Percentiles rank a stretch among this genome's conserved stretches.
phyloP scores from a whole-genome alignment of 2,888 invertebrate species.

The Nematopogon swammerdamellus region DNA sequence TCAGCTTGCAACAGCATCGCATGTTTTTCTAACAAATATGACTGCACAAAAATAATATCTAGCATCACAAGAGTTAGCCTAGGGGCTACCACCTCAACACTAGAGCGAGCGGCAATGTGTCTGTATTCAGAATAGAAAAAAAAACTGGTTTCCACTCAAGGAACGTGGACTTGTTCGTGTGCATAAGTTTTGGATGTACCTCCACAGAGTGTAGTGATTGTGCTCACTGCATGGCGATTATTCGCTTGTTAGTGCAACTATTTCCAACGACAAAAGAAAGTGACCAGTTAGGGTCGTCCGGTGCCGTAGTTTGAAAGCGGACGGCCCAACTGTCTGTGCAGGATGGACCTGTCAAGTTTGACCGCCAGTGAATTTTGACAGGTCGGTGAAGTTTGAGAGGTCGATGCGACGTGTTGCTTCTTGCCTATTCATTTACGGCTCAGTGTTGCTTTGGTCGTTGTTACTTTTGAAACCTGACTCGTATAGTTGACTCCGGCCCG shows the following conservation, averaged over 20 bases:
- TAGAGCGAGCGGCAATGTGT: background rate
- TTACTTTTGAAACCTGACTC: background rate
- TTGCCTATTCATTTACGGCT: background rate
- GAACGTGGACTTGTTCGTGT: background rate
- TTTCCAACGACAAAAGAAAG: background rate
- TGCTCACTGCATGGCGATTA: background rate
- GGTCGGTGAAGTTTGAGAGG: background rate
- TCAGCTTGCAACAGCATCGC: no score
- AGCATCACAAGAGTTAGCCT: no score
- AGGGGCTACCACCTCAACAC: no score
- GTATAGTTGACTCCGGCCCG: background rate
- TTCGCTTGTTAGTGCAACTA: background rate
- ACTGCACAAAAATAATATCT: no score
- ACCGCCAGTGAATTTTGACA: background rate
- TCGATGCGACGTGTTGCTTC: background rate
- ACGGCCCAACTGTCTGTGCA: background rate
- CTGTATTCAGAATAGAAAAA: background rate
- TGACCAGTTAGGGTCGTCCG: no score
- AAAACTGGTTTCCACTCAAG: background rate
- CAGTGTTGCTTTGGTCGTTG: background rate
- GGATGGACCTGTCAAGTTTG: background rate
- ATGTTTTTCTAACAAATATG: no score
- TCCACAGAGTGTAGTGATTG: background rate
- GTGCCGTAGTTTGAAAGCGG: background rate
- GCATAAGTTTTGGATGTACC: background rate